Evolutionary conservation across 2,797 vertebrate genomes (phyloP).

Genomic region (Sebastolobus altivelis): DNA sequence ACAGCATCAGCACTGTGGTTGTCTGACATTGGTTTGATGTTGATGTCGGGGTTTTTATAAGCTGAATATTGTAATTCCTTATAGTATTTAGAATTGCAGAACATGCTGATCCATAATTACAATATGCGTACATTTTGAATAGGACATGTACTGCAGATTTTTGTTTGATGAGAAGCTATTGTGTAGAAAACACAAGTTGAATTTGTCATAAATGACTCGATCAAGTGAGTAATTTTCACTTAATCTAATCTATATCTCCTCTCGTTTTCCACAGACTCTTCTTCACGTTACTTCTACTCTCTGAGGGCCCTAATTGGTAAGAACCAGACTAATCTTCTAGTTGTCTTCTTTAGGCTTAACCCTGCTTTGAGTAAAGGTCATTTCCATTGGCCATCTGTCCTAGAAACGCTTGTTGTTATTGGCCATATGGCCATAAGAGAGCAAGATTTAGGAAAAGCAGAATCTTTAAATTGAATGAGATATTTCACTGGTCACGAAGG

Average conservation of each 20-base stretch:
- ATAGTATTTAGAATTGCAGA: background rate
- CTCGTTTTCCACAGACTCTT: conserved; percentile 20
- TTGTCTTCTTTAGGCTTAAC: conserved; percentile 65
- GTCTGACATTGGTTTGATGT: background rate
- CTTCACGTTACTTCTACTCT: conserved; percentile 19
- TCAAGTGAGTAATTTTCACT: conserved; percentile 5
- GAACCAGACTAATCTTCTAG: conserved; percentile 67
- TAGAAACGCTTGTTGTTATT: conserved; percentile 58
- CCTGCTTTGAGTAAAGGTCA: conserved; percentile 66
- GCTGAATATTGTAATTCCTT: background rate
- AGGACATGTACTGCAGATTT: too few relatives aligned
- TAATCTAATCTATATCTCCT: conserved; percentile 23
- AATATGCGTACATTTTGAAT: background rate
- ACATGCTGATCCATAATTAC: background rate
- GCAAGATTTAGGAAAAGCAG: conserved; percentile 40
- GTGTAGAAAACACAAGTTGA: background rate
- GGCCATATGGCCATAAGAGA: conserved; percentile 63
- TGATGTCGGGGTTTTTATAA: background rate
- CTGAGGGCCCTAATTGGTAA: conserved; percentile 40
- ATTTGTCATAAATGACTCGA: background rate
- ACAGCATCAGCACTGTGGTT: conserved; percentile 12
- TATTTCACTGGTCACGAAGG: background rate
- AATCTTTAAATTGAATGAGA: conserved; percentile 45
- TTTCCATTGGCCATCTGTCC: conserved; percentile 70
- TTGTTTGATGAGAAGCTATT: background rate